Conservation (phyloP, 2,797 vertebrate genomes). For the Fratercula arctica region DNA sequence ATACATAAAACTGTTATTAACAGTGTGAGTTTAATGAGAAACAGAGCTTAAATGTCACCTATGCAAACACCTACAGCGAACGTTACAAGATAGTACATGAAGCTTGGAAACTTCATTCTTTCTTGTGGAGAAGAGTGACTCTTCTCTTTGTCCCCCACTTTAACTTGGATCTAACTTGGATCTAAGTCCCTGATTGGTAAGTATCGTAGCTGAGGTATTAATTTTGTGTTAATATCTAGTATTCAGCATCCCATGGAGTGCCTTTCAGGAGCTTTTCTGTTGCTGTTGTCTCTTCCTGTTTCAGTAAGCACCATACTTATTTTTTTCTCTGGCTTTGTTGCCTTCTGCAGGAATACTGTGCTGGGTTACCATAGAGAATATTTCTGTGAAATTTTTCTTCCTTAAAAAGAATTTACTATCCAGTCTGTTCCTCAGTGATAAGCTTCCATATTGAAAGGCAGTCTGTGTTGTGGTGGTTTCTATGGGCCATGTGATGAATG, state of each 20-base stretch:
- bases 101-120: background rate
- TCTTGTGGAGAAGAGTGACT: background rate
- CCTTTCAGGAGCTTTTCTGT: background rate
- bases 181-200: background rate
- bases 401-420: background rate
- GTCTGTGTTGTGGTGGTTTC: background rate
- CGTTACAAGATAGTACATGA: background rate
- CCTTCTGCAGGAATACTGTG: background rate
- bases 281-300: background rate
- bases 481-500: background rate
- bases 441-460: background rate
- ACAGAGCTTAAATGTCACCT: background rate
- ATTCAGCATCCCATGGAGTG: background rate
- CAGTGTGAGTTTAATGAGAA: background rate
- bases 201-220: background rate
- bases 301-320: background rate
- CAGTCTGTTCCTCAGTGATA: background rate
- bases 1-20: background rate
- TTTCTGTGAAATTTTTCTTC: background rate
- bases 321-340: background rate
- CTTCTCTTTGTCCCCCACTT: background rate
- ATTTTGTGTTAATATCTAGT: background rate
- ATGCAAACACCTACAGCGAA: fast-evolving
- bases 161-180: background rate
- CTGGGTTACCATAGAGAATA: background rate